phyloP scores from a whole-genome alignment of 2,113 vertebrate species.

The Nansenia antarctica region DNA sequence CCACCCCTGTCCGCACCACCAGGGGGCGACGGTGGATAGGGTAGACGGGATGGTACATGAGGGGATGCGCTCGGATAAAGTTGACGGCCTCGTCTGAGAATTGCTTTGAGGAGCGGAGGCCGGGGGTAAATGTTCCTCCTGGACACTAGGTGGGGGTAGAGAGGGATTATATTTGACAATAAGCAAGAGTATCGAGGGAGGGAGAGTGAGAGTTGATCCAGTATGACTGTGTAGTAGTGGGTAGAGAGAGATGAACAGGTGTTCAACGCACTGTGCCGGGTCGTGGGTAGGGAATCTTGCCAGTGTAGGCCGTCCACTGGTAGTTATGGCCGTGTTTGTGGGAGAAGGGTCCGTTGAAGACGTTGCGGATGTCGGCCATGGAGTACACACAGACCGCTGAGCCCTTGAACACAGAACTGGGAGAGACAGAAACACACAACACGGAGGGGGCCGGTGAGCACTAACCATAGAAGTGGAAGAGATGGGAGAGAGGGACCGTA shows the following conservation, averaged over 20 bases:
- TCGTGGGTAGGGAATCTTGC: constrained; percentile 84
- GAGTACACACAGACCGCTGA: constrained; percentile 85
- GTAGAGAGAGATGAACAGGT: not conserved
- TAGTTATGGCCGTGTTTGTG: constrained; percentile 85
- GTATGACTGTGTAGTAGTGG: not conserved
- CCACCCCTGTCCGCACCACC: constrained; percentile 80
- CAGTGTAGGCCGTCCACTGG: constrained; percentile 83
- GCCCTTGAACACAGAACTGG: constrained; percentile 83
- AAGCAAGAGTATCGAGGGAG: not conserved
- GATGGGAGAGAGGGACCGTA: not conserved
- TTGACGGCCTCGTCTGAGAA: constrained; percentile 84
- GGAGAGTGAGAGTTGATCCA: not conserved
- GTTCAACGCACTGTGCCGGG: constrained; percentile 77
- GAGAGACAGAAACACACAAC: constrained; percentile 34
- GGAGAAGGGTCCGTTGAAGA: constrained; percentile 85
- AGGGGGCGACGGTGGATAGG: constrained; percentile 82
- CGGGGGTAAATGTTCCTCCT: constrained; percentile 83
- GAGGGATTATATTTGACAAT: not conserved
- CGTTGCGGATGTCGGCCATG: constrained; percentile 84
- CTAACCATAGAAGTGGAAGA: not conserved
- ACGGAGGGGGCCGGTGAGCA: not conserved
- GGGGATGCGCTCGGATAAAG: constrained; percentile 82
- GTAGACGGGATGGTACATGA: constrained; percentile 83
- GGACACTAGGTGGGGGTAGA: constrained; percentile 76
- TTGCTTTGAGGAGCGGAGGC: constrained; percentile 79